phyloP scores from a whole-genome alignment of 1,140 invertebrate species.

The Brachionus rotundiformis region DNA sequence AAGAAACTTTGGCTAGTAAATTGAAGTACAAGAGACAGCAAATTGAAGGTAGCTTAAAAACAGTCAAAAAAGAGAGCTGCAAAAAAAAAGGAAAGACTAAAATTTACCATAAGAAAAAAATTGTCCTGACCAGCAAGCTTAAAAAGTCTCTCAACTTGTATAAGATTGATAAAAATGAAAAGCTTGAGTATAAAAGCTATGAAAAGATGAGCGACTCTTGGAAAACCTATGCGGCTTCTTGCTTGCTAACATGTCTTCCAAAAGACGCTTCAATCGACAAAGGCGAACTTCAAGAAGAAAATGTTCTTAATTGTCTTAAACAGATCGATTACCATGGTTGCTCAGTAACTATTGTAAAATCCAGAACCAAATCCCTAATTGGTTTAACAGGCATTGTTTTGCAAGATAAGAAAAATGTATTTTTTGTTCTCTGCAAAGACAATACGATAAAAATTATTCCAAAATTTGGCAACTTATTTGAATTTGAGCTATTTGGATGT shows the following conservation, averaged over 20 bases:
- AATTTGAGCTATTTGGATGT: slow-evolving; percentile 46
- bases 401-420: slow-evolving; percentile 48
- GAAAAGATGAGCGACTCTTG: slow-evolving; percentile 45
- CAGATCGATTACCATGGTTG: slow-evolving; percentile 51
- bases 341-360: background rate
- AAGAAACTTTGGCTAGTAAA: background rate
- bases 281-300: background rate
- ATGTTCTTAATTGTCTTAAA: slow-evolving; percentile 42
- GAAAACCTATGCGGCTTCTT: slow-evolving; percentile 23
- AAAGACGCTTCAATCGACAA: background rate
- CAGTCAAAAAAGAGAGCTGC: slow-evolving; percentile 10
- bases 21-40: slow-evolving; percentile 42
- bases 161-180: slow-evolving; percentile 28
- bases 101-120: background rate
- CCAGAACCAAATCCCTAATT: background rate
- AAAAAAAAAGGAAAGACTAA: slow-evolving; percentile 34
- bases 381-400: slow-evolving; percentile 40
- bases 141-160: slow-evolving; percentile 34
- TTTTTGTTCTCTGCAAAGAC: background rate
- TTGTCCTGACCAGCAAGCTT: background rate
- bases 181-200: background rate
- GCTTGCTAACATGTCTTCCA: slow-evolving; percentile 21
- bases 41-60: slow-evolving; percentile 19
- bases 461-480: slow-evolving; percentile 43
- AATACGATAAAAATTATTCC: slow-evolving; percentile 35